Conservation (phyloP, 2,888 invertebrate species). For the Cartodere bifasciata region DNA sequence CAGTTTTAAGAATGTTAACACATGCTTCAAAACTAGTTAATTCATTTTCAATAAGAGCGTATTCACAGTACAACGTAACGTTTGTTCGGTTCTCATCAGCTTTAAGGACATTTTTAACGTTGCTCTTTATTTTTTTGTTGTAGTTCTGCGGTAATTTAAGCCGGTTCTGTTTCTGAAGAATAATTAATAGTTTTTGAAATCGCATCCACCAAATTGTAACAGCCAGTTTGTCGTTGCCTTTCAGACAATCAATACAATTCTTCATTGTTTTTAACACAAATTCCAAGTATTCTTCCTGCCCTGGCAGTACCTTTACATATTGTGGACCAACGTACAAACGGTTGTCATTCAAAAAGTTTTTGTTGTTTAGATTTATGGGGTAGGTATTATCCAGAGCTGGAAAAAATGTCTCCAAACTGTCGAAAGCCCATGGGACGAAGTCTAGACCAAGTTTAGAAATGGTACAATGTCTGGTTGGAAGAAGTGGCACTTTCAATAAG, state of each 20-base stretch:
- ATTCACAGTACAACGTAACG: slow-evolving; percentile 47
- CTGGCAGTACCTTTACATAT: slow-evolving; percentile 44
- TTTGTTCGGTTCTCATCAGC: slow-evolving; percentile 41
- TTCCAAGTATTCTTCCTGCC: slow-evolving; percentile 44
- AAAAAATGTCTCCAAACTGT: slow-evolving; percentile 40
- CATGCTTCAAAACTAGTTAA: slow-evolving; percentile 36
- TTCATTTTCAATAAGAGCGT: slow-evolving; percentile 47
- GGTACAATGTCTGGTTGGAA: slow-evolving; percentile 37
- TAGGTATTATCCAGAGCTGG: slow-evolving; percentile 31
- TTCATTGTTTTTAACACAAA: slow-evolving; percentile 41
- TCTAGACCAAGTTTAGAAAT: slow-evolving; percentile 34
- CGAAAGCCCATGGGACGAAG: slow-evolving; percentile 36
- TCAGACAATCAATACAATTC: slow-evolving; percentile 39
- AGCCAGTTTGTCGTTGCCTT: slow-evolving; percentile 37
- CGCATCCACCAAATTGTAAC: slow-evolving; percentile 50
- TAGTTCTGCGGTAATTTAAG: slow-evolving; percentile 33
- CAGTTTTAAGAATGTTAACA: slow-evolving; percentile 39
- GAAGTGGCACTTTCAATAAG: slow-evolving; percentile 45
- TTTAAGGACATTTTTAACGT: slow-evolving; percentile 44
- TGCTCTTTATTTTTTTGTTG: slow-evolving; percentile 38
- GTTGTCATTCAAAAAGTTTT: slow-evolving; percentile 33
- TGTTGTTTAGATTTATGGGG: slow-evolving; percentile 26
- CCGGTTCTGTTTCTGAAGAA: slow-evolving; percentile 34
- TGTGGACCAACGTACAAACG: slow-evolving; percentile 45
- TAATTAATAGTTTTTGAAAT: slow-evolving; percentile 43